Evolutionary conservation across 2,113 vertebrate species (phyloP), one percentile per base, ranked within the genome.

Genomic region (Tonatia bakeri): DNA sequence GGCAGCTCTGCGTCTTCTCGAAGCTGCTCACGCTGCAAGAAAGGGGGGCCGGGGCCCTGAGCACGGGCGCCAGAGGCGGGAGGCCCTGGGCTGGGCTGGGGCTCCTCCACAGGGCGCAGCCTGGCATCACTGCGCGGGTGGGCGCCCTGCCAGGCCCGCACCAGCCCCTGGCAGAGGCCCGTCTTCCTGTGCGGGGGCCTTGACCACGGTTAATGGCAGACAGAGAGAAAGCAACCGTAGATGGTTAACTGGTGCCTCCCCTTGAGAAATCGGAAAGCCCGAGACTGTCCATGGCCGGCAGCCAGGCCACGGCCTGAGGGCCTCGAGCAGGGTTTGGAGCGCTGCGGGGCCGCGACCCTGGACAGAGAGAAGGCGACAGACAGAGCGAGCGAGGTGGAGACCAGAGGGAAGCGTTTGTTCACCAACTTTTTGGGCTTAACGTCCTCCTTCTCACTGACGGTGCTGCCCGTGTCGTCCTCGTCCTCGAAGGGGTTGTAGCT

Each of bases 401-500:
- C 96, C 96, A 93, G 97, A 96, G 96, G 96, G 97, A 89, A 97
- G 97, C 79, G 92, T 96, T 97, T 96, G 98, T 99, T 99, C 99
- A 99, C 99, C 99, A 99, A 99, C 99, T 98, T 99, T 99, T 99
- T 99, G 97, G 98, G 97, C 98, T 98, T 98, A 98, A 98, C 98
- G 98, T 99, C 99, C 97, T 99, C 99, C 99, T 99, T 99, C 96
- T 99, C 99, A 99, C 97, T 98, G 98, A 99, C 98, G 98, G 98
- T 99, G 98, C 98, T 99, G 98, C 98, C 99, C 95, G 99, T 98
- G 98, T 99, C 98, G 96, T 99, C 99, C 98, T 99, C 99, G 1
- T 99, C 99, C 95, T 99, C 99, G 97, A 99, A 99, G 70, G 99
- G 99, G 99, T 99, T 99, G 96, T 98, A 98, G 98, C 99, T 99